A percentile compares a stretch with the other conserved stretches of the same genome.
These are phyloP conservation scores for Drosophila greeni DNA, from an alignment of 2,888 invertebrate species.

Conservation along the genomic window DNA sequence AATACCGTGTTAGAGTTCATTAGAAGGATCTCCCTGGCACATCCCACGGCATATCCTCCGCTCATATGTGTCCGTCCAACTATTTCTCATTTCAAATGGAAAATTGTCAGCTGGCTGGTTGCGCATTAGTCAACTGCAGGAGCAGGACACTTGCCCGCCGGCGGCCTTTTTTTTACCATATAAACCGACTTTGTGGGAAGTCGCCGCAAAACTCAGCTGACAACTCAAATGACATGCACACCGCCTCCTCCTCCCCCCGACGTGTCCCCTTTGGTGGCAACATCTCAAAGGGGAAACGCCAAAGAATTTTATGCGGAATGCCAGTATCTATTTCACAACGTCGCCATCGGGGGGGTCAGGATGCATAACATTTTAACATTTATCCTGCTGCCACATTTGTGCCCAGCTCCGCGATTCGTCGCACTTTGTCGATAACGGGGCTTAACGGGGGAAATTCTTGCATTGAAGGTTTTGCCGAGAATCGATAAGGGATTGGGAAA, in stretches of 20 bases:
- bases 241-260: conserved; percentile 9
- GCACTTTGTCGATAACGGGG: conserved; percentile 1
- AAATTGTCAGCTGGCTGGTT: conserved; percentile 59
- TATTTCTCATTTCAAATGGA: conserved; percentile 64
- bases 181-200: conserved; percentile 25
- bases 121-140: conserved; percentile 63
- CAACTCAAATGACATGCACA: conserved; percentile 62
- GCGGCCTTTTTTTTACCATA: conserved; percentile 25
- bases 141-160: conserved; percentile 28
- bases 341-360: conserved; percentile 15
- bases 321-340: conserved; percentile 43
- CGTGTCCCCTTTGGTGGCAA: conserved; percentile 44
- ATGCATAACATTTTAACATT: conserved; percentile 30
- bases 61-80: conserved; percentile 40
- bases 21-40: conserved; percentile 11
- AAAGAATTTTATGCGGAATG: conserved; percentile 58
- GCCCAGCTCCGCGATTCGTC: conserved; percentile 18
- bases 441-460: background rate
- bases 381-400: conserved; percentile 41
- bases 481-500: background rate
- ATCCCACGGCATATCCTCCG: background rate
- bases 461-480: background rate
- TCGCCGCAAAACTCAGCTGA: conserved; percentile 43
- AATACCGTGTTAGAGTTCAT: conserved; percentile 11
- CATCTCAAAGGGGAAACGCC: conserved; percentile 59